phyloP scores from a whole-genome alignment of 2,113 vertebrate species.

The Hydrochoerus hydrochaeris region DNA sequence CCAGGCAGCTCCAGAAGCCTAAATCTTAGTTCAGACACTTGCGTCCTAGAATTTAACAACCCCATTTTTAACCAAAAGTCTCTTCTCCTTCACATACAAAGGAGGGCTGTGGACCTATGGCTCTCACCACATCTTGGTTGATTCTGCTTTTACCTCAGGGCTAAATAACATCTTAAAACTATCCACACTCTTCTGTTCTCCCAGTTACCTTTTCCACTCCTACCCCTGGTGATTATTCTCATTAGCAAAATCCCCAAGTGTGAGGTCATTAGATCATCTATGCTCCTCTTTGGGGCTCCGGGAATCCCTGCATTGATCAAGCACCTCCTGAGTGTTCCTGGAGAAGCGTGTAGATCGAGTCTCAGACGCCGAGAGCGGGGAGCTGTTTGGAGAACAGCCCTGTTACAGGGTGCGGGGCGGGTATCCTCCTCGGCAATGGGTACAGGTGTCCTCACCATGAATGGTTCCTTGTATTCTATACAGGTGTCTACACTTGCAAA shows the following conservation, averaged over 20 bases:
- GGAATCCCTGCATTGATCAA: background rate
- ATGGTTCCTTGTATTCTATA: constrained; percentile 29
- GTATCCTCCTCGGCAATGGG: background rate
- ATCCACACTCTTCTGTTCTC: background rate
- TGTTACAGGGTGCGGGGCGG: background rate
- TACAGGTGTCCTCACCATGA: background rate
- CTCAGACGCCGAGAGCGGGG: background rate
- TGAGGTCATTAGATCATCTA: background rate
- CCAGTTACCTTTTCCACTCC: background rate
- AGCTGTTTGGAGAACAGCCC: background rate
- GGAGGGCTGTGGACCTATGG: background rate
- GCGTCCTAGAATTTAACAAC: background rate
- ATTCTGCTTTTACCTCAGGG: background rate
- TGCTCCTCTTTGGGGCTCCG: background rate
- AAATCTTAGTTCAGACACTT: background rate
- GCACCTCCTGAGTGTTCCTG: background rate
- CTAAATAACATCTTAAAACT: background rate
- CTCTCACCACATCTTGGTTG: background rate
- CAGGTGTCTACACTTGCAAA: constrained; percentile 84
- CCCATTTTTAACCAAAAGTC: background rate
- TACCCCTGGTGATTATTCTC: background rate
- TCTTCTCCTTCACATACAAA: background rate
- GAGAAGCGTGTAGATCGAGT: background rate
- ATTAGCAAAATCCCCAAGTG: background rate
- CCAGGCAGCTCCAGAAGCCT: background rate